phyloP scores from a whole-genome alignment of 1,140 invertebrate species.

The Anoplolepis gracilipes region DNA sequence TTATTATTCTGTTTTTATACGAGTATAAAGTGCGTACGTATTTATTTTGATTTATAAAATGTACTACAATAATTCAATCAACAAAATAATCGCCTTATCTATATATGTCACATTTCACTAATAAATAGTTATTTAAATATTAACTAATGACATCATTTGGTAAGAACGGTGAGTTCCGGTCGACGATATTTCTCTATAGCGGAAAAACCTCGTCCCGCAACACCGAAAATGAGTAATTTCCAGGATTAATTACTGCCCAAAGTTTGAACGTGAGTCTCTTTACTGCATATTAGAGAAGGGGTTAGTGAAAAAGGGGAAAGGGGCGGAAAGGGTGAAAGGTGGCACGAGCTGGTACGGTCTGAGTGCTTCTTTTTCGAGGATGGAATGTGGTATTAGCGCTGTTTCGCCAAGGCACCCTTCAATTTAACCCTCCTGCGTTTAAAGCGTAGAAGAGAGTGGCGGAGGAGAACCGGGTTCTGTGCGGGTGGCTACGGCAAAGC shows the following conservation, averaged over 20 bases:
- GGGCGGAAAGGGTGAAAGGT: conserved; percentile 59
- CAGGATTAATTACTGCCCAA: conserved; percentile 71
- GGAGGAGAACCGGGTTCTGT: background rate
- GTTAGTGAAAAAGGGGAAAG: conserved; percentile 17
- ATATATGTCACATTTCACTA: background rate
- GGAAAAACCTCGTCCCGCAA: conserved; percentile 30
- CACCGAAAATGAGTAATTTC: conserved; percentile 70
- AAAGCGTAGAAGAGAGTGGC: conserved; percentile 20
- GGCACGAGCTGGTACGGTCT: conserved; percentile 69
- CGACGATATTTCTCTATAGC: background rate
- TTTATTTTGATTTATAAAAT: conserved; percentile 13
- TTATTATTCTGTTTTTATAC: conserved; percentile 10
- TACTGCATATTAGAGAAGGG: conserved; percentile 69
- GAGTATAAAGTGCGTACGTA: too few relatives aligned
- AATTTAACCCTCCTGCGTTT: conserved; percentile 68
- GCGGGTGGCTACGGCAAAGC: background rate
- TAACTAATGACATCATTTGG: conserved; percentile 1
- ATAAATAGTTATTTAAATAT: conserved; percentile 31
- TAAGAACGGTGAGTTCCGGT: background rate
- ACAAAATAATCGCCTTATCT: conserved; percentile 2
- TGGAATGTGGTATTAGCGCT: conserved; percentile 72
- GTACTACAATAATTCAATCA: conserved; percentile 1
- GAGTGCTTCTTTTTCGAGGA: conserved; percentile 70
- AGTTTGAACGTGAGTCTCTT: conserved; percentile 65
- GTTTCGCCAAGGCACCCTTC: conserved; percentile 70